Conservation (phyloP, 2,797 vertebrate genomes). For the Pygocentrus nattereri region DNA sequence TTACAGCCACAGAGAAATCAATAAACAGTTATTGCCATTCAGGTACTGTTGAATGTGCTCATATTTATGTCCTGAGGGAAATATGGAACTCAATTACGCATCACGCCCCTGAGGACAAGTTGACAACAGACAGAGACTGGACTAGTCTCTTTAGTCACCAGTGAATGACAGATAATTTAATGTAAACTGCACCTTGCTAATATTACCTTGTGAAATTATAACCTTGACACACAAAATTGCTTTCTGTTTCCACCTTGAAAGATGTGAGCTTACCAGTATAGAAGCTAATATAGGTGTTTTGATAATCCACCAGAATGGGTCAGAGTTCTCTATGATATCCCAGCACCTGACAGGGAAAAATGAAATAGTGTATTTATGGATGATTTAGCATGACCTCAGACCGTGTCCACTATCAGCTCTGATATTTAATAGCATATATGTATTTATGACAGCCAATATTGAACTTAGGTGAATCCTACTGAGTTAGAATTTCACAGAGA, state of each 20-base stretch:
- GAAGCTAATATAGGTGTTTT: conserved; percentile 92
- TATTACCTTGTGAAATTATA: conserved; percentile 3
- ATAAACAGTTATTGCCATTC: conserved; percentile 18
- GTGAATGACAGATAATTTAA: conserved; percentile 24
- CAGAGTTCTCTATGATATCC: conserved; percentile 85
- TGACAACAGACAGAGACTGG: neutral
- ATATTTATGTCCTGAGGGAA: conserved; percentile 11
- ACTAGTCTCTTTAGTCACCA: neutral
- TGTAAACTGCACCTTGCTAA: conserved; percentile 20
- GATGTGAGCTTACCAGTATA: conserved; percentile 86
- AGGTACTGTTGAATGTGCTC: conserved; percentile 9
- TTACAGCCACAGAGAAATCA: conserved; percentile 19
- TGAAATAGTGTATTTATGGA: conserved; percentile 23
- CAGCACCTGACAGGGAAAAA: conserved; percentile 85
- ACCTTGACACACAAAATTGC: conserved; percentile 12
- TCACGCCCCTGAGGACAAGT: neutral
- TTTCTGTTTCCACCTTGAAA: conserved; percentile 18
- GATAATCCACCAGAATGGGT: conserved; percentile 95
- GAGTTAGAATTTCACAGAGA: conserved; percentile 8
- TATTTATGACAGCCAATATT: neutral
- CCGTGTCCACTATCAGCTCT: conserved; percentile 24
- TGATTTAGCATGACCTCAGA: conserved; percentile 17
- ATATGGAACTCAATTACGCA: conserved; percentile 13
- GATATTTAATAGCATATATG: neutral
- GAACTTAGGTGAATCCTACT: neutral